Base-by-base conservation (phyloP, 1,140 invertebrate genomes). In the Drosophila prosaltans region DNA sequence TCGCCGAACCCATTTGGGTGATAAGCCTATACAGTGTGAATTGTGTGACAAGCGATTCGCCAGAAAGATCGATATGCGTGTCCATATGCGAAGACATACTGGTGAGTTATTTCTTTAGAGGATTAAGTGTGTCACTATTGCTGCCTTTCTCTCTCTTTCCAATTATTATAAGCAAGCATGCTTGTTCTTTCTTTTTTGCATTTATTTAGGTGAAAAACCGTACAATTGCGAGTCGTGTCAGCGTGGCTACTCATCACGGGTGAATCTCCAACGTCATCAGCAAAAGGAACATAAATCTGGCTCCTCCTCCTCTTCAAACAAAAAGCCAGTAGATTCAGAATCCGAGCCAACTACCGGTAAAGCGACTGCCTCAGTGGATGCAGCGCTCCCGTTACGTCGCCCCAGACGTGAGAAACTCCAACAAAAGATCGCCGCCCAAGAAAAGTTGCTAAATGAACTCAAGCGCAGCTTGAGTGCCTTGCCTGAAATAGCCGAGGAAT, bases 31-130 rank as follows among this genome's bases (percentile, higher is more conserved):
- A 69, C 78, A 93, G 30, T 94, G 94, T 74, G 92, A 93, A 74
- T 77, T 93, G 21, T 94, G 94, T 80, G 93, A 93, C 32, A 94
- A 94, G 78, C 91, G 90, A 59, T 95, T 95, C 74, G 94, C 94
- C 43, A 93, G 95, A 93, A 92, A 92, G 48, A 92, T 91, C 8
- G 91, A 92, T 60, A 91, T 94, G 65, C 92, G 92, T 51, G 94
- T 94, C 67, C 94, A 95, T 81, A 93, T 94, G 88, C 91, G 94
- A 26, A 94, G 93, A 0, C 94, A 95, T 82, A 95, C 94, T 1
- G 94, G 94, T 75, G 93, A 94, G 76, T 82, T 16, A 32, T 6
- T 4, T 30, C n/a, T 30, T 28, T 32, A n/a, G n/a, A 57, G 1
- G n/a, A 41, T 39, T 59, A 16, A 26, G 16, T 16, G 16, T 21